A percentile compares a stretch with the other conserved stretches of the same genome.
Conservation (phyloP, 2,113 vertebrate species). For the Rallus limicola region DNA sequence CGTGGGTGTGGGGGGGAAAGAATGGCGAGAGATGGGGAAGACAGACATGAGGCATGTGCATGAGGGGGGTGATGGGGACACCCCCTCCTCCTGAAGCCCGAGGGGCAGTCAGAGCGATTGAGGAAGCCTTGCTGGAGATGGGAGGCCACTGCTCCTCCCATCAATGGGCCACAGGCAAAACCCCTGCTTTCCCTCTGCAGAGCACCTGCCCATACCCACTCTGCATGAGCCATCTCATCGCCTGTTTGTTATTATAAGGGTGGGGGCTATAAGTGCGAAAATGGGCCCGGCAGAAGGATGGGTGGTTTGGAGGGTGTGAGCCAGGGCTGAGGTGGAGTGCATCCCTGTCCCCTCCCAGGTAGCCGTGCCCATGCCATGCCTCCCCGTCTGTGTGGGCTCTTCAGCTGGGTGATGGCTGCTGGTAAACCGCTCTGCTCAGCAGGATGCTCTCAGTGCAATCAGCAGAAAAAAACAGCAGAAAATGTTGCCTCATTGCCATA, state of each 20-base stretch:
- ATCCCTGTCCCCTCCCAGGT: accelerated
- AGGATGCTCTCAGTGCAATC: background rate
- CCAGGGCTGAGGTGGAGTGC: background rate
- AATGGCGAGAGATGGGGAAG: background rate
- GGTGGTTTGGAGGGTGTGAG: accelerated
- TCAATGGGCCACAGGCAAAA: accelerated
- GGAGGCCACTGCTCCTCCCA: background rate
- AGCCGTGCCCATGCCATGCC: background rate
- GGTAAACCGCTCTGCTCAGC: background rate
- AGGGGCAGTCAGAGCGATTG: background rate
- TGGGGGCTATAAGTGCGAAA: background rate
- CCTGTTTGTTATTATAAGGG: accelerated
- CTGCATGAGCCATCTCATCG: accelerated
- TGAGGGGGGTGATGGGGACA: too few relatives aligned
- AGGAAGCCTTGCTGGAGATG: background rate
- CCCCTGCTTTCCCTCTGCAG: background rate
- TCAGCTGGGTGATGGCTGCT: background rate
- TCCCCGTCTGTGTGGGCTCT: background rate
- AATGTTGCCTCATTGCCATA: background rate
- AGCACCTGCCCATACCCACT: accelerated
- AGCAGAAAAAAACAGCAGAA: background rate
- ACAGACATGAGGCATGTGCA: background rate
- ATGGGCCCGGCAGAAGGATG: accelerated
- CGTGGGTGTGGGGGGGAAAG: background rate
- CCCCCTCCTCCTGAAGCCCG: background rate